Evolutionary conservation across 2,113 vertebrate genomes (phyloP), one percentile per base, ranked within the genome.

Genomic region (Nematolebias whitei): DNA sequence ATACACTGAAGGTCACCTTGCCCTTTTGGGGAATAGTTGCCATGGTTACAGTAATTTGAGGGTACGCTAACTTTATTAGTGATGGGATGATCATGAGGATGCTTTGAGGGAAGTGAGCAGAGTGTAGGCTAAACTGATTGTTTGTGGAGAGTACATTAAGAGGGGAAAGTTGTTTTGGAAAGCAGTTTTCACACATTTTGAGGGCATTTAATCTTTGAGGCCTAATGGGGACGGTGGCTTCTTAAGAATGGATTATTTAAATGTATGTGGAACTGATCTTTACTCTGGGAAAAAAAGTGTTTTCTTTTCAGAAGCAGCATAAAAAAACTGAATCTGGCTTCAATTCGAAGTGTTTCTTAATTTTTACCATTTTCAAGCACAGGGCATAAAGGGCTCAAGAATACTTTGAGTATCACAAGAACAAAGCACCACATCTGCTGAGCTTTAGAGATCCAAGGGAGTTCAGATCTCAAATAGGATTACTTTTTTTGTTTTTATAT

Each of bases 1-100:
- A 60, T 82, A 77, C 51, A 57, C 41, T 50, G 74, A 87, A 89
- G 85, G 87, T 86, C 88, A 87, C 78, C 32, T 76, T 64, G 82
- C 82, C 83, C 87, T 79, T 87, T 87, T 88, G 58, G 75, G 82
- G 85, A 88, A 87, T 87, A 76, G 85, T 90, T 82, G 0, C 79
- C 82, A 86, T 90, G 78, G 84, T 76, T 83, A 83, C 85, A 80
- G 86, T 89, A 87, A 77, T 85, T 83, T 66, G 72, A 78, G 71
- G 72, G 76, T 79, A 65, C 41, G 13, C 65, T 84, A 67, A 85
- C 85, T 87, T 85, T 75, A 89, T 91, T 89, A 79, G 72, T 58
- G 83, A 84, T 80, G 65, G 83, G 71, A 74, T 86, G n/a, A 85
- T 85, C 82, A 76, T 65, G 82, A 86, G 88, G 71, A 82, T 80